Conservation (phyloP, 2,113 vertebrate species). For the Crotophaga sulcirostris region DNA sequence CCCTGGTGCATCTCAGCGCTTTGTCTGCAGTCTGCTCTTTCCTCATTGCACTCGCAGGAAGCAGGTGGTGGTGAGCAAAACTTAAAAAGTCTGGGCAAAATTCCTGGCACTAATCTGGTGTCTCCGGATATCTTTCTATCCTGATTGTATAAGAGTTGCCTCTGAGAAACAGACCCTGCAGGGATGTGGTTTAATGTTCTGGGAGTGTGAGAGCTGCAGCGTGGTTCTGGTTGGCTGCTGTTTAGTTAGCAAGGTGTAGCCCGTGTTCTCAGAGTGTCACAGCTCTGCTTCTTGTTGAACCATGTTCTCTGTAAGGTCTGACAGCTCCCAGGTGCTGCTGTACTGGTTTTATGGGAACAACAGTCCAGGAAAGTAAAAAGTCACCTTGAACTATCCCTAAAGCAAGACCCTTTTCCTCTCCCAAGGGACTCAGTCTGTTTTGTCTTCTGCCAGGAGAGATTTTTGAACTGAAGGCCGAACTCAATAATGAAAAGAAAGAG, state of each 20-base stretch:
- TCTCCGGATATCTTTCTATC: not conserved
- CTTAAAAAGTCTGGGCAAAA: slow-evolving; percentile 38
- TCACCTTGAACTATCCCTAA: not conserved
- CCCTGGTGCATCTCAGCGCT: not conserved
- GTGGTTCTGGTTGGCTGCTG: not conserved
- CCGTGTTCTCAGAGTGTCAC: not conserved
- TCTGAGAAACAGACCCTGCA: not conserved
- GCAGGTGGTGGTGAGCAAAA: not conserved
- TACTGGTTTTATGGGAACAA: not conserved
- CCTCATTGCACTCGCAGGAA: not conserved
- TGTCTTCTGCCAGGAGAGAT: slow-evolving; percentile 87
- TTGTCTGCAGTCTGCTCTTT: not conserved
- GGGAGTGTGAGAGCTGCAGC: slow-evolving; percentile 43
- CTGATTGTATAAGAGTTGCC: not conserved
- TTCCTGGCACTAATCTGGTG: not conserved
- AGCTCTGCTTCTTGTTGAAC: not conserved
- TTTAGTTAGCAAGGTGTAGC: not conserved
- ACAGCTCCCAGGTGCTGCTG: not conserved
- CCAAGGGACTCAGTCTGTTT: not conserved
- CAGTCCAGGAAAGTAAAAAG: not conserved
- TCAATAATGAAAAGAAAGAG: slow-evolving; percentile 99
- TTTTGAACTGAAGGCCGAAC: slow-evolving; percentile 96
- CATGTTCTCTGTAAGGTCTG: not conserved
- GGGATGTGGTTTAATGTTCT: not conserved
- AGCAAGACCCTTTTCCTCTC: not conserved